Evolutionary conservation across 2,888 invertebrate species (phyloP).

Genomic region (Drosophila pullipes): DNA sequence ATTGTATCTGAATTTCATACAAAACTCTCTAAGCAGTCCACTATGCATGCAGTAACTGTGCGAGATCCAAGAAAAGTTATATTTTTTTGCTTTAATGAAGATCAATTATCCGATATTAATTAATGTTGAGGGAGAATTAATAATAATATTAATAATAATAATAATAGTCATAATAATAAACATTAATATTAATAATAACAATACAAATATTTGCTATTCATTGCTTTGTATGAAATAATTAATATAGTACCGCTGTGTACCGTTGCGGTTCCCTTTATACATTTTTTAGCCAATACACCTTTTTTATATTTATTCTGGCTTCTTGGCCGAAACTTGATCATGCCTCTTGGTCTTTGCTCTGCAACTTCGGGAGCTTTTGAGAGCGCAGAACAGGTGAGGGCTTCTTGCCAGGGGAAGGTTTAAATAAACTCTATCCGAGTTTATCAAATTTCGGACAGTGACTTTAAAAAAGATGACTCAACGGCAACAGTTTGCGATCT

Average conservation of each 20-base stretch:
- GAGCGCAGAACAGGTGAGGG: neutral
- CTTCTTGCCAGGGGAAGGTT: neutral
- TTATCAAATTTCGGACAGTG: neutral
- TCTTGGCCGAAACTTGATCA: neutral
- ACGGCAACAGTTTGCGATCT: neutral
- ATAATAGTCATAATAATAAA: neutral
- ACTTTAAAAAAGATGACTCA: neutral
- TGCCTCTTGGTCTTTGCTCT: neutral
- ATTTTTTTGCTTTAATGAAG: neutral
- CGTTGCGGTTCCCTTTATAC: neutral
- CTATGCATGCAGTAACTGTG: neutral
- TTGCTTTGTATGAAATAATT: neutral
- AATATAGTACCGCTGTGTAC: neutral
- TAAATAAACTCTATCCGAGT: neutral
- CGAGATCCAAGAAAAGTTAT: neutral
- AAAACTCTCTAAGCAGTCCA: neutral
- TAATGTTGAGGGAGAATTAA: neutral
- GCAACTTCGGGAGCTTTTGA: neutral
- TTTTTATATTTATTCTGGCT: neutral
- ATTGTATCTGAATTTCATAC: neutral
- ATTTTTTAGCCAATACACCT: neutral
- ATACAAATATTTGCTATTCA: neutral
- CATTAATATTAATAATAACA: neutral
- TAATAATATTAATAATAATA: neutral
- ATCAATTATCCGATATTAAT: neutral